Conservation (phyloP, 2,888 invertebrate genomes). For the Nomada lathburiana region DNA sequence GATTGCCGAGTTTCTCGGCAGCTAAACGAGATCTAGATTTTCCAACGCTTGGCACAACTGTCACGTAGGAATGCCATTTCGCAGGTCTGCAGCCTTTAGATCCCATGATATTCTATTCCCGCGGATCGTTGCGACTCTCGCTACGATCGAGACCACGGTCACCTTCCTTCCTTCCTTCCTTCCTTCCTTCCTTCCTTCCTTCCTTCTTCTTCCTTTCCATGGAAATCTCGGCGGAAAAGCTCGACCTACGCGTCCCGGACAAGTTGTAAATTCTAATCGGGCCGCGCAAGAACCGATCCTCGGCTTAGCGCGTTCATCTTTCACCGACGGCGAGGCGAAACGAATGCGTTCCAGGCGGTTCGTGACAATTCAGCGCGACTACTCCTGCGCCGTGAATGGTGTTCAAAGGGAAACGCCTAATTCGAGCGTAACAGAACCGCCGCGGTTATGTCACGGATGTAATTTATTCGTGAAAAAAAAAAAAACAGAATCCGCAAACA, state of each 20-base stretch:
- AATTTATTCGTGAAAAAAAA: slow-evolving; percentile 32
- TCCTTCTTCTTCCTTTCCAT: neutral
- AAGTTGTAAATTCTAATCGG: slow-evolving; percentile 15
- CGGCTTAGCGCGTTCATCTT: slow-evolving; percentile 13
- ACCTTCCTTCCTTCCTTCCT: neutral
- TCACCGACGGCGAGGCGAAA: neutral
- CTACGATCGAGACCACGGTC: slow-evolving; percentile 1
- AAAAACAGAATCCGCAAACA: neutral
- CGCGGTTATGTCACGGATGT: slow-evolving; percentile 20
- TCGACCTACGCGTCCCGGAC: neutral
- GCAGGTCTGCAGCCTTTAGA: slow-evolving; percentile 47
- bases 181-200: neutral
- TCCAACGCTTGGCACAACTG: slow-evolving; percentile 65
- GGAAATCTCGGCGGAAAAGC: neutral
- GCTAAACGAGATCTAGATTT: slow-evolving; percentile 71
- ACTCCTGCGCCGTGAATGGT: neutral
- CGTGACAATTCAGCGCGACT: slow-evolving; percentile 19
- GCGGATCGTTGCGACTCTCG: slow-evolving; percentile 15
- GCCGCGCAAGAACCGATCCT: slow-evolving; percentile 3
- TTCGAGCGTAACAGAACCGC: slow-evolving; percentile 30
- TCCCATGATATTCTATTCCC: slow-evolving; percentile 55
- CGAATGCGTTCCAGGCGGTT: neutral
- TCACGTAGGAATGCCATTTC: slow-evolving; percentile 70
- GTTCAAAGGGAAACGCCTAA: slow-evolving; percentile 26
- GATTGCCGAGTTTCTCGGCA: slow-evolving; percentile 66